phyloP scores from a whole-genome alignment of 2,888 invertebrate genomes.

The Homarus gammarus region DNA sequence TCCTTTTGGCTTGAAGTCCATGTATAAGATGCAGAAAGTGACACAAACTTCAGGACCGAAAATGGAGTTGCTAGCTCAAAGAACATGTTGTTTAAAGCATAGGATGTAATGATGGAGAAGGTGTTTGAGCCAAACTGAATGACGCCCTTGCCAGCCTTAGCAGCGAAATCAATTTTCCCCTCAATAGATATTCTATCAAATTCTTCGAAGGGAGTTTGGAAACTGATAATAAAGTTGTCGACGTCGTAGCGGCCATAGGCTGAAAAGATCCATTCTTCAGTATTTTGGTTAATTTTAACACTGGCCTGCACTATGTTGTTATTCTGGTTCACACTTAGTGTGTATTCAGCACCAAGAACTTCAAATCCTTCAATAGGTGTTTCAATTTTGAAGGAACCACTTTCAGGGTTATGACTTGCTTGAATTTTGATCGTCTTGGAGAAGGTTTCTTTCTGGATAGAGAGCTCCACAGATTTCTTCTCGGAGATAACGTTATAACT shows the following conservation, averaged over 20 bases:
- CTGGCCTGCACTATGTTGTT: conserved; percentile 36
- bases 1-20: not conserved
- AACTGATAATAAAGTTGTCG: conserved; percentile 38
- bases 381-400: conserved; percentile 44
- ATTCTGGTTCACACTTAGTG: conserved; percentile 26
- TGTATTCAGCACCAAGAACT: conserved; percentile 46
- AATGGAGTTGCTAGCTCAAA: conserved; percentile 68
- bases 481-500: conserved; percentile 46
- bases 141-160: conserved; percentile 29
- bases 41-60: conserved; percentile 30
- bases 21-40: conserved; percentile 41
- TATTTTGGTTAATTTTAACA: conserved; percentile 32
- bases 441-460: conserved; percentile 26
- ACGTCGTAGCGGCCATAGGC: conserved; percentile 38
- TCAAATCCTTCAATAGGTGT: conserved; percentile 59
- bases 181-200: conserved; percentile 47
- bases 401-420: conserved; percentile 31
- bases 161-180: conserved; percentile 38
- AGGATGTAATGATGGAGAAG: conserved; percentile 22
- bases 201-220: conserved; percentile 68
- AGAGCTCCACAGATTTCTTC: conserved; percentile 30
- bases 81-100: conserved; percentile 35
- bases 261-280: conserved; percentile 43
- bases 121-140: conserved; percentile 54
- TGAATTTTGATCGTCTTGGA: conserved; percentile 42